Evolutionary conservation across 2,797 vertebrate genomes (phyloP), one percentile per base, ranked within the genome.

Genomic region (Rhinogobio ventralis): DNA sequence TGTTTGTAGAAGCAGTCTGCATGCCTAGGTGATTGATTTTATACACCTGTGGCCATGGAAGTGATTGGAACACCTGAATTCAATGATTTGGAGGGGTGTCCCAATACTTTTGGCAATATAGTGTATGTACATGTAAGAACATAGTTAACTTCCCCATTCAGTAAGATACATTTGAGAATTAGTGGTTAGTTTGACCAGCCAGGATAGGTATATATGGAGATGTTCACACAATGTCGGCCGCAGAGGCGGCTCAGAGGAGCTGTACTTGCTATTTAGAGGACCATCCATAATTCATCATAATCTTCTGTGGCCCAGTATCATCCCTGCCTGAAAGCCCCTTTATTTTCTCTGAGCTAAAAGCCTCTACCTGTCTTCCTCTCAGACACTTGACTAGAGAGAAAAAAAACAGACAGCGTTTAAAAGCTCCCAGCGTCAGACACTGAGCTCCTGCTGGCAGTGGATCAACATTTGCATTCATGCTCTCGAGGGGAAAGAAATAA

Each of bases 261-360:
- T 88, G 90, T 88, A 89, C 91, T 90, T 91, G 80, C 93, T 94
- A 94, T 95, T 94, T 94, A 90, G 90, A 91, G 92, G 82, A 89
- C 76, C 94, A 95, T 95, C 90, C 90, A 95, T 95, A 94, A 95
- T 96, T 96, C 86, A 95, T 93, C 81, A 84, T 78, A 51, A 85
- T 86, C 83, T 87, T 89, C 91, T 75, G 7, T 66, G 53, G 83
- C 71, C 83, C 33, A 19, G 53, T 79, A 85, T 87, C 55, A 73
- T 67, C 10, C 73, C 45, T 23, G 53, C 66, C 67, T 81, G 79
- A 88, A 84, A 86, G 82, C 72, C 36, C 73, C 62, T 85, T 90
- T 80, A 85, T 82, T 79, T 81, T 49, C 39, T 51, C 46, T 66
- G 19, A 46, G 77, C 60, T 77, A 64, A 87, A 81, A 77, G 72